Evolutionary conservation across 2,888 invertebrate species (phyloP).

Genomic region (Rhingia campestris): DNA sequence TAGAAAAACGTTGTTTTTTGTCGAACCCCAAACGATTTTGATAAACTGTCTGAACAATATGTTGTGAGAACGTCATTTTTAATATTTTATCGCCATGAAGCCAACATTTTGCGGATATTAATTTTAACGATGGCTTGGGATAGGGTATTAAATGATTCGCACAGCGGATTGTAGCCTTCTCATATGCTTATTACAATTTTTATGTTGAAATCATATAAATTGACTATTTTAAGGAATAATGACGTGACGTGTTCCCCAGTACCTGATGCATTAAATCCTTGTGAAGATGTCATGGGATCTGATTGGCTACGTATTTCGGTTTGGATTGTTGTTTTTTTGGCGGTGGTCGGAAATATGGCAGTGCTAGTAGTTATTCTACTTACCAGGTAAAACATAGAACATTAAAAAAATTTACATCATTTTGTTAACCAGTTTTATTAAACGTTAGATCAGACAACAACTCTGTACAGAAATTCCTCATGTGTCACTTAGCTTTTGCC

Average conservation of each 20-base stretch:
- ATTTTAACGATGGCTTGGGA: no score
- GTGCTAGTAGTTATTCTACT: slow-evolving; percentile 90
- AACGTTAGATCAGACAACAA: slow-evolving; percentile 83
- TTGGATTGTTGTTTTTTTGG: slow-evolving; percentile 93
- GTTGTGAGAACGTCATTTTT: no score
- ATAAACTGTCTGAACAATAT: no score
- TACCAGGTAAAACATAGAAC: slow-evolving; percentile 81
- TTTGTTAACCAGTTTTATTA: neutral
- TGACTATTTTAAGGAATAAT: slow-evolving; percentile 79
- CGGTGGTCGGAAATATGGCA: slow-evolving; percentile 92
- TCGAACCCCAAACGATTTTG: no score
- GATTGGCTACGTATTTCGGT: slow-evolving; percentile 90
- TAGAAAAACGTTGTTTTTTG: no score
- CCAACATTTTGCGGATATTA: no score
- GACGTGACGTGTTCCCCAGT: slow-evolving; percentile 87
- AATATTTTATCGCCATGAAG: no score
- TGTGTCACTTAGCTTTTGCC: slow-evolving; percentile 93
- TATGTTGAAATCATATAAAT: slow-evolving; percentile 4
- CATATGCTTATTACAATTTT: no score
- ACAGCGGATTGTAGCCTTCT: no score
- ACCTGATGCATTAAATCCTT: slow-evolving; percentile 92
- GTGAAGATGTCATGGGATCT: slow-evolving; percentile 95
- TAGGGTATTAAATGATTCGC: no score
- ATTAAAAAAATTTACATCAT: neutral
- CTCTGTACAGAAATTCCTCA: slow-evolving; percentile 88